A percentile compares a stretch with the other conserved stretches of the same genome.
Conservation (phyloP, 2,113 vertebrate genomes). For the Poeciliopsis turrubarensis region DNA sequence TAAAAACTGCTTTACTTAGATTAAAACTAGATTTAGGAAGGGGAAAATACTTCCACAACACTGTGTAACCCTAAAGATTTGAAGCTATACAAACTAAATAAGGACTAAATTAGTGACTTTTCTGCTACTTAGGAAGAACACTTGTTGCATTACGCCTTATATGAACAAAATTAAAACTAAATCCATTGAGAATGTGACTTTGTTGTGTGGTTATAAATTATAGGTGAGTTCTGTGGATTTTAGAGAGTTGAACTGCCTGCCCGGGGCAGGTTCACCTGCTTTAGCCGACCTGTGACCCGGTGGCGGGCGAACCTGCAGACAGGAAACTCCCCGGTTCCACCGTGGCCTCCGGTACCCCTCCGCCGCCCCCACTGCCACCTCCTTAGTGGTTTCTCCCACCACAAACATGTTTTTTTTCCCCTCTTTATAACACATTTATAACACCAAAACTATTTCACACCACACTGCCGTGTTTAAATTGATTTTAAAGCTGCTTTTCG, state of each 20-base stretch:
- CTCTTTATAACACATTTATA: too few relatives aligned
- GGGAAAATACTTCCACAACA: neutral
- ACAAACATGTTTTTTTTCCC: neutral
- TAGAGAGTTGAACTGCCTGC: neutral
- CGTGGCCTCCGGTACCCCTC: conserved; percentile 59
- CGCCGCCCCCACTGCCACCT: conserved; percentile 3
- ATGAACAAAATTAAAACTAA: too few relatives aligned
- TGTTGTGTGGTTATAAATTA: neutral
- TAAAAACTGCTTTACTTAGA: neutral
- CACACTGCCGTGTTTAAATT: neutral
- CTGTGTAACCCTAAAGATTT: neutral
- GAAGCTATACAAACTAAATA: too few relatives aligned
- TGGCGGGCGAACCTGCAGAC: conserved; percentile 35
- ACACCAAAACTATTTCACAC: neutral
- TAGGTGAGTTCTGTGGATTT: neutral
- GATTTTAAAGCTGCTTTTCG: neutral
- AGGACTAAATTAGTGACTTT: too few relatives aligned
- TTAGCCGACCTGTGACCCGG: conserved; percentile 57
- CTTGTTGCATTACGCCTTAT: neutral
- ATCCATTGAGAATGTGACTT: neutral
- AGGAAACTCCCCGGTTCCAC: conserved; percentile 76
- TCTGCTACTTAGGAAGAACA: neutral
- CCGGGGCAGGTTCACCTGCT: conserved; percentile 22
- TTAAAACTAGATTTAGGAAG: neutral
- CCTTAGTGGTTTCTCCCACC: neutral